phyloP scores from a whole-genome alignment of 2,113 vertebrate genomes.

The Heteronetta atricapilla region DNA sequence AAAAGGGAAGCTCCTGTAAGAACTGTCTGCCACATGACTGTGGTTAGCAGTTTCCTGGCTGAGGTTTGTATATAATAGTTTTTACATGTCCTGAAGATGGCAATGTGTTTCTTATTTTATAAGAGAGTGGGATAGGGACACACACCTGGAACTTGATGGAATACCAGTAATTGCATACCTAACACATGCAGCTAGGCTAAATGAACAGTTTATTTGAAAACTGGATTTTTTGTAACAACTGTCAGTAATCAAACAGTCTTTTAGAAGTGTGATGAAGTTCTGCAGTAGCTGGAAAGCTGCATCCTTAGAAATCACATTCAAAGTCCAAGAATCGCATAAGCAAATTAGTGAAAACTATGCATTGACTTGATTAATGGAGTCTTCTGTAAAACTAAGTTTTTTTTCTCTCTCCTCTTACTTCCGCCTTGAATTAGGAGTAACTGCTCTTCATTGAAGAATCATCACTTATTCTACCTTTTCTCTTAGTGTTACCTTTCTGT shows the following conservation, averaged over 20 bases:
- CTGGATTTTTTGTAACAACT: neutral
- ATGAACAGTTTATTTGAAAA: neutral
- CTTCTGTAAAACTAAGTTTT: neutral
- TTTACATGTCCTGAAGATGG: neutral
- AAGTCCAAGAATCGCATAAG: neutral
- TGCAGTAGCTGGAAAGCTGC: neutral
- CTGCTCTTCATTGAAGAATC: rapidly evolving
- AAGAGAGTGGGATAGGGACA: neutral
- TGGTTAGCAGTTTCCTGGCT: neutral
- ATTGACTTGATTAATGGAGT: neutral
- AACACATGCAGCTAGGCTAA: neutral
- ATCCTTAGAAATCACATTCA: neutral
- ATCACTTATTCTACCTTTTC: neutral
- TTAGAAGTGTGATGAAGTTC: neutral
- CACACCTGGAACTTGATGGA: neutral
- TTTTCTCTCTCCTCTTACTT: neutral
- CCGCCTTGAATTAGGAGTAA: neutral
- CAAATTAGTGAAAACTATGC: neutral
- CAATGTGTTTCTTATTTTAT: neutral
- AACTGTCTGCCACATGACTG: neutral
- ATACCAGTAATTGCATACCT: neutral
- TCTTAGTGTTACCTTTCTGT: neutral
- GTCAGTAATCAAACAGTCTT: neutral
- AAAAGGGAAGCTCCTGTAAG: neutral
- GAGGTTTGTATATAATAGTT: neutral